Evolutionary conservation across 2,113 vertebrate species (phyloP), one percentile per base, ranked within the genome.

Genomic region (Aptenodytes forsteri): DNA sequence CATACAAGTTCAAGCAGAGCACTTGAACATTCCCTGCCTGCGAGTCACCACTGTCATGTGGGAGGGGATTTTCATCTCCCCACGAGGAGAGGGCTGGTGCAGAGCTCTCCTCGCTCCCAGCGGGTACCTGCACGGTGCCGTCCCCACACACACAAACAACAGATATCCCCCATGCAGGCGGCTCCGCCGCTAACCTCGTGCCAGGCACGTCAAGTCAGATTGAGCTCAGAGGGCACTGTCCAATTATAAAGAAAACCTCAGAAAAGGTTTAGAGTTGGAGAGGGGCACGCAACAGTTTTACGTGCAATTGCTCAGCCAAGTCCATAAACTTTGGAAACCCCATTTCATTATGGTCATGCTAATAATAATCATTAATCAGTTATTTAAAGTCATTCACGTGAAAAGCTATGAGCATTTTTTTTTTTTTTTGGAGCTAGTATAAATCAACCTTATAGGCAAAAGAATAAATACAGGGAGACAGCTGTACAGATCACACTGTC

Each of bases 391-490:
- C 87, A 67, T 85, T 91, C 87, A n/a, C 77, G 23, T 56, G 89
- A 96, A 97, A 96, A 97, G 78, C 92, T 87, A 8, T 29, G 69
- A 88, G 85, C 6, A 4, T 70, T 71, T 77, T 50, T 78, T 46
- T 64, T 42, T 36, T 59, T 46, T 56, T 64, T 65, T 72, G 85
- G 67, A 62, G 87, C 58, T 83, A 14, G 55, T 70, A 95, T 97
- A 97, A 86, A 96, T 98, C 97, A 97, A 96, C 88, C 66, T 94
- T 94, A 94, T 49, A 95, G 91, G 96, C 92, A 96, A 97, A 96
- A 97, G 93, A 97, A 97, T 98, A 97, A 98, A 98, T 97, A 95
- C 76, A 95, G 93, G 70, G 65, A 97, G 97, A 97, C 97, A 98
- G 97, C 95, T 97, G 94, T 96, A 97, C 91, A 89, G 94, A 97